A percentile compares a stretch with the other conserved stretches of the same genome.
phyloP scores from a whole-genome alignment of 1,140 invertebrate species.

The Hyposmocoma kahamanoa region DNA sequence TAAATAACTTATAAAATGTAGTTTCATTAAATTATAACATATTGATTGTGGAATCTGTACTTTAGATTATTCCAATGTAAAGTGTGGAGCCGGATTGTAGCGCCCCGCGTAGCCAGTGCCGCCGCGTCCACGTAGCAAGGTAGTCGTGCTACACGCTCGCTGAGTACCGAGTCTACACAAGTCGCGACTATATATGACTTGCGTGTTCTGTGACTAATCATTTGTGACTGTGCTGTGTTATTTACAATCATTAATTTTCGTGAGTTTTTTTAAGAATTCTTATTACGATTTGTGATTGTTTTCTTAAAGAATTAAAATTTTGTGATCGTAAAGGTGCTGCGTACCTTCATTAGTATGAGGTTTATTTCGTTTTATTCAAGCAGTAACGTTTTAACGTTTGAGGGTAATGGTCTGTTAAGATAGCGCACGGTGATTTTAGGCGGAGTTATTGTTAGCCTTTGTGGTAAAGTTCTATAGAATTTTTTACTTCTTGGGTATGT shows the following conservation, averaged over 20 bases:
- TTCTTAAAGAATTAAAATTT: slow-evolving; percentile 18
- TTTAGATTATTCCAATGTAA: slow-evolving; percentile 58
- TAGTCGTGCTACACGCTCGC: slow-evolving; percentile 44
- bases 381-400: slow-evolving; percentile 33
- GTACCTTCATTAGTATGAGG: slow-evolving; percentile 24
- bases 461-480: too few species aligned
- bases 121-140: slow-evolving; percentile 46
- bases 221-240: slow-evolving; percentile 36
- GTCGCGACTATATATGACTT: neutral
- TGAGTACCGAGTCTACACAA: slow-evolving; percentile 12
- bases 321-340: slow-evolving; percentile 32
- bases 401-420: slow-evolving; percentile 60
- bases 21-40: slow-evolving; percentile 15
- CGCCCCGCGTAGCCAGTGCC: slow-evolving; percentile 52
- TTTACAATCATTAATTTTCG: neutral
- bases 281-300: slow-evolving; percentile 14
- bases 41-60: slow-evolving; percentile 61
- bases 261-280: slow-evolving; percentile 8
- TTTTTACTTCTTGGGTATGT: too few species aligned
- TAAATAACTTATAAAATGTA: too few species aligned
- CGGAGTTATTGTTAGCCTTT: slow-evolving; percentile 1
- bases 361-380: slow-evolving; percentile 40
- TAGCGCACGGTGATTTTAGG: slow-evolving; percentile 32
- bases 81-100: slow-evolving; percentile 47
- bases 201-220: neutral